Evolutionary conservation across 2,797 vertebrate species (phyloP).

Genomic region (Labroides dimidiatus): DNA sequence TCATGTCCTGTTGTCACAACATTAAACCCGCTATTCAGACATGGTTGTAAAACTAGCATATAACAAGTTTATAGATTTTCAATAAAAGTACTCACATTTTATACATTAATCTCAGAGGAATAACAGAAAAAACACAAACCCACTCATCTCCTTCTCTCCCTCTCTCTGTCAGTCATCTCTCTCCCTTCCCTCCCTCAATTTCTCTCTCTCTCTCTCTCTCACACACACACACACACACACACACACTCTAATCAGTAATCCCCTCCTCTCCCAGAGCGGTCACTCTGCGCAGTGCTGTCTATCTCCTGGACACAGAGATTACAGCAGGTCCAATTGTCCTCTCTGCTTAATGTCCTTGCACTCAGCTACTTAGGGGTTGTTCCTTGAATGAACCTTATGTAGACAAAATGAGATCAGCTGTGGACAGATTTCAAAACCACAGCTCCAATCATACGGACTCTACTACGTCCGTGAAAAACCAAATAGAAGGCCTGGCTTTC

Average conservation of each 20-base stretch:
- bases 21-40: not conserved
- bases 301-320: conserved; percentile 18
- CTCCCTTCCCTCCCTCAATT: conserved; percentile 1
- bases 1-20: not conserved
- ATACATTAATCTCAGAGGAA: not conserved
- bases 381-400: conserved; percentile 50
- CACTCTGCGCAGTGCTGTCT: conserved; percentile 33
- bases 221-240: conserved; percentile 32
- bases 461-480: not conserved
- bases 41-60: not conserved
- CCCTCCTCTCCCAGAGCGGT: conserved; percentile 53
- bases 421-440: not conserved
- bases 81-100: not conserved
- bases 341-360: conserved; percentile 56
- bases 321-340: conserved; percentile 54
- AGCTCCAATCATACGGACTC: not conserved
- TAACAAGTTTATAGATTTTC: no score
- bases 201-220: conserved; percentile 10
- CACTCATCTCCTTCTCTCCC: not conserved
- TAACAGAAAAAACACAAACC: conserved; percentile 3
- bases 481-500: not conserved
- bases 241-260: conserved; percentile 63
- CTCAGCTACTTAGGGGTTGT: conserved; percentile 37
- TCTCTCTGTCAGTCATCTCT: conserved; percentile 2
- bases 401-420: conserved; percentile 22